Conservation (phyloP, 2,797 vertebrate species). For the Semotilus atromaculatus region DNA sequence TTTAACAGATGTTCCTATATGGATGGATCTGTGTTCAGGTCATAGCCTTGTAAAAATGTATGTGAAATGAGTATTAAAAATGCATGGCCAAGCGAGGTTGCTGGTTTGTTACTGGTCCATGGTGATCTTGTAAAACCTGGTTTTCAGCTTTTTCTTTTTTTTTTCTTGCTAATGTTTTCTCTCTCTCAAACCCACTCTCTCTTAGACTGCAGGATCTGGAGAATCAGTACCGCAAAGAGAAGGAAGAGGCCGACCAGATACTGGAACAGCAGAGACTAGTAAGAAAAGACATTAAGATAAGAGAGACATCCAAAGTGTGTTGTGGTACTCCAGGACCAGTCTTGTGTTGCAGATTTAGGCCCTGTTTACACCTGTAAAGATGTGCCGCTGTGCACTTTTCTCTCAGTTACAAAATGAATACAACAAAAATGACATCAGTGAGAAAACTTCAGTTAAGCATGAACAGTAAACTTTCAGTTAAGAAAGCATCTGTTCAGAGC, state of each 20-base stretch:
- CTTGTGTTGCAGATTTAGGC: background rate
- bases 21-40: background rate
- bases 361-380: background rate
- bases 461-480: too few species aligned
- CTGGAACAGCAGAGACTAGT: slow-evolving; percentile 89
- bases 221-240: slow-evolving; percentile 86
- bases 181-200: background rate
- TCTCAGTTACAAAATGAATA: background rate
- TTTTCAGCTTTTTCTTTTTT: background rate
- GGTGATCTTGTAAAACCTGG: background rate
- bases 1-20: background rate
- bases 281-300: slow-evolving; percentile 56
- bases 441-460: too few species aligned
- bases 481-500: too few species aligned
- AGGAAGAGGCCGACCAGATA: slow-evolving; percentile 87
- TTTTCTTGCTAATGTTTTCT: background rate
- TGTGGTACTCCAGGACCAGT: background rate
- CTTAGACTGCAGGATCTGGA: slow-evolving; percentile 87
- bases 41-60: background rate
- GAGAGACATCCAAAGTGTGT: background rate
- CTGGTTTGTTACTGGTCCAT: background rate
- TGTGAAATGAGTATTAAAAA: background rate
- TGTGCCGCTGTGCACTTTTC: too few species aligned
- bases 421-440: background rate
- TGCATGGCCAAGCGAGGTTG: background rate